Conservation (phyloP, 2,888 invertebrate genomes). For the Mongoloraphidia duomilia region DNA sequence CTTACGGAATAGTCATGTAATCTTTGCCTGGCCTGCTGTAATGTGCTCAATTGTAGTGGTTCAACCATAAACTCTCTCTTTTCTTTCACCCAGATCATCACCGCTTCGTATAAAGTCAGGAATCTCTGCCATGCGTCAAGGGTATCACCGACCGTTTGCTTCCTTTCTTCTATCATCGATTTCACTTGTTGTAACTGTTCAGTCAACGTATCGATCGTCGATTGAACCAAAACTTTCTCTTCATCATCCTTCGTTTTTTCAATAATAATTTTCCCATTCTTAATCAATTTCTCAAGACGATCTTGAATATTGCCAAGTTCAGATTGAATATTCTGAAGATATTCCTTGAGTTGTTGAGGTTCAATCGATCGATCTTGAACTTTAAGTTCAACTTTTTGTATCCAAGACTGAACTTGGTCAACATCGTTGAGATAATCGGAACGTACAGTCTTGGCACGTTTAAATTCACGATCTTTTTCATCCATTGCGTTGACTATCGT, state of each 20-base stretch:
- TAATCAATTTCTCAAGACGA: conserved; percentile 60
- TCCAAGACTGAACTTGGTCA: conserved; percentile 70
- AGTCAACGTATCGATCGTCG: conserved; percentile 58
- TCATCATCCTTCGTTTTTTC: conserved; percentile 66
- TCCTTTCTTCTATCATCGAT: conserved; percentile 68
- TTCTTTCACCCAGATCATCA: conserved; percentile 71
- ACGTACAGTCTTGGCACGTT: conserved; percentile 68
- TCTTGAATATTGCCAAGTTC: conserved; percentile 60
- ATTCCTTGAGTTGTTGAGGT: conserved; percentile 62
- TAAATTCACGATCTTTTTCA: conserved; percentile 75
- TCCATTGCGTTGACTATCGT: conserved; percentile 68
- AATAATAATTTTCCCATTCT: conserved; percentile 63
- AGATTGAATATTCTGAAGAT: conserved; percentile 58
- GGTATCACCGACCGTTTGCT: conserved; percentile 70
- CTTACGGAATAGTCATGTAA: conserved; percentile 74
- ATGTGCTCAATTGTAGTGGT: conserved; percentile 59
- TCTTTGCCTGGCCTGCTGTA: conserved; percentile 71
- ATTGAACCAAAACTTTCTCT: conserved; percentile 60
- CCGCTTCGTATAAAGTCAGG: conserved; percentile 64
- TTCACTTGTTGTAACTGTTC: conserved; percentile 68
- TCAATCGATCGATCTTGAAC: conserved; percentile 67
- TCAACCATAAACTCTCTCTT: conserved; percentile 66
- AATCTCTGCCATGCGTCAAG: conserved; percentile 82
- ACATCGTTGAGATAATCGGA: conserved; percentile 67
- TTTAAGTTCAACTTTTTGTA: conserved; percentile 68